These are phyloP conservation scores for Chlorodrepanis virens DNA, from an alignment of 2,113 vertebrate genomes.

Conservation along the genomic window DNA sequence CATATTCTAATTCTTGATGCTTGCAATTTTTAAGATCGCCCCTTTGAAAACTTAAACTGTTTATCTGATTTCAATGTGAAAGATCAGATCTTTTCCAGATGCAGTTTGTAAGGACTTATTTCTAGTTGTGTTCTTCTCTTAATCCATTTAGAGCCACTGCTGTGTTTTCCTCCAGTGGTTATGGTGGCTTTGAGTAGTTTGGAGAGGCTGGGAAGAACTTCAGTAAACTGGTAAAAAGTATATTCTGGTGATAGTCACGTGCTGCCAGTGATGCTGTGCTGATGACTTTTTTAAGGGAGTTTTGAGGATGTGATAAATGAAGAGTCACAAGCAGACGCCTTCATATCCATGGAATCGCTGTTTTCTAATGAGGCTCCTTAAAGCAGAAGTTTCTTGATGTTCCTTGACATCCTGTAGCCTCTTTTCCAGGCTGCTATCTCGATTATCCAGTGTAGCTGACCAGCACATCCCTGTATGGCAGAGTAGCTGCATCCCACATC, in stretches of 20 bases:
- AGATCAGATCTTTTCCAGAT: not conserved
- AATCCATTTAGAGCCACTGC: not conserved
- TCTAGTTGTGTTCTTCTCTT: not conserved
- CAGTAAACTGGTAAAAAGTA: not conserved
- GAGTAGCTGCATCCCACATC: not conserved
- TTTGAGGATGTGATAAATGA: not conserved
- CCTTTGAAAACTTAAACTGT: not conserved
- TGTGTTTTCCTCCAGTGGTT: not conserved
- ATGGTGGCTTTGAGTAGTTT: not conserved
- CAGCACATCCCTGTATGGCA: rapidly evolving
- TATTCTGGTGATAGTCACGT: not conserved
- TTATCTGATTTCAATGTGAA: not conserved
- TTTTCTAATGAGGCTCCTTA: not conserved
- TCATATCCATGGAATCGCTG: not conserved
- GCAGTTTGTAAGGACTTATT: not conserved
- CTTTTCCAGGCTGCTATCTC: not conserved
- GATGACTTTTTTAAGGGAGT: not conserved
- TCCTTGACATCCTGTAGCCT: not conserved
- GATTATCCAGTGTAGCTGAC: not conserved
- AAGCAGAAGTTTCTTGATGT: not conserved
- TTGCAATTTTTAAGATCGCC: not conserved
- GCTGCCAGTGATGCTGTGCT: not conserved
- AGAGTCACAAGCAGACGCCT: not conserved
- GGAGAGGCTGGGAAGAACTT: not conserved
- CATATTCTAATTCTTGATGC: not conserved